phyloP scores from a whole-genome alignment of 2,113 vertebrate species.

The Elachura formosa region DNA sequence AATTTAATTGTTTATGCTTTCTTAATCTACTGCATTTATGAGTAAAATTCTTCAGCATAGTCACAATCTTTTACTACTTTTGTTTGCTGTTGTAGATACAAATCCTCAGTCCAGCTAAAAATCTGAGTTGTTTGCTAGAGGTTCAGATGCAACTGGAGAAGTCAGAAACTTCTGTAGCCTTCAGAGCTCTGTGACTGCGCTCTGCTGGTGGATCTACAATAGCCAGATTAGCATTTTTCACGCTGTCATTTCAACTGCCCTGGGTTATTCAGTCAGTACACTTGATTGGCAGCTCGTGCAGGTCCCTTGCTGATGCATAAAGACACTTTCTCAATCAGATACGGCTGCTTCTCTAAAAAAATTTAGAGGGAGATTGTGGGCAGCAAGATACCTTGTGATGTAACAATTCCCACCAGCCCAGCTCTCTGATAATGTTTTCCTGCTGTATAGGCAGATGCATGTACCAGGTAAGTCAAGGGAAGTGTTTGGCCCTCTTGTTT shows the following conservation, averaged over 20 bases:
- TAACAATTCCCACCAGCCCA: neutral
- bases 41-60: neutral
- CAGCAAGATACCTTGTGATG: neutral
- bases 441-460: neutral
- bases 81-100: neutral
- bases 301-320: fast-evolving
- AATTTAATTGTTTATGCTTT: neutral
- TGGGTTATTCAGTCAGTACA: neutral
- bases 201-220: neutral
- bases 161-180: neutral
- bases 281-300: fast-evolving
- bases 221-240: neutral
- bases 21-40: neutral
- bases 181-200: neutral
- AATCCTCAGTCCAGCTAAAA: neutral
- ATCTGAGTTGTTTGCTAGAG: neutral
- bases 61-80: neutral
- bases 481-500: neutral
- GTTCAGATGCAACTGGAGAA: neutral
- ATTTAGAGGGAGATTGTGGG: neutral
- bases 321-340: neutral
- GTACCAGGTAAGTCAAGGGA: neutral
- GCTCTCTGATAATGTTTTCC: neutral
- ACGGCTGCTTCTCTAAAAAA: neutral
- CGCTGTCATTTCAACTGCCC: neutral